Evolutionary conservation across 2,797 vertebrate genomes (phyloP), one percentile per base, ranked within the genome.

Genomic region (Hephaestus fuliginosus): DNA sequence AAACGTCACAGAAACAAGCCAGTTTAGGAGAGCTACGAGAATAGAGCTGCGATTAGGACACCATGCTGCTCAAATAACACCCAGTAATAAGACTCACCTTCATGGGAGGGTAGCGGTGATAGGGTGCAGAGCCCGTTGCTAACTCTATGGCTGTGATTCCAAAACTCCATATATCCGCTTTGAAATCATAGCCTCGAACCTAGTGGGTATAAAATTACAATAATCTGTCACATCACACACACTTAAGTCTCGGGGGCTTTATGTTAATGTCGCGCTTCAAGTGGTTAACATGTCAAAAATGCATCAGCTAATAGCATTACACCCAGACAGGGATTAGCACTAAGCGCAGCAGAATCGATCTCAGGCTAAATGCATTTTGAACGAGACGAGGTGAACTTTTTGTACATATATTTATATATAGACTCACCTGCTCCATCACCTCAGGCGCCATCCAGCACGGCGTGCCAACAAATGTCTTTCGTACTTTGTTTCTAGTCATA

Each of bases 371-470:
- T 18, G 39, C 39, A 53, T 70, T 61, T 60, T 1, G 9, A 43
- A 41, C 49, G 11, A 44, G 7, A 22, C 13, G 30, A 3, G 25
- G 25, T 28, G 14, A 20, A 55, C 17, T 51, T 14, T 33, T 14
- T n/a, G n/a, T 25, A 25, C 25, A 25, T 25, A 25, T 25, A 25
- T 25, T 25, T 11, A 13, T 5, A 66, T 14, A 51, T 2, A 46
- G 51, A 86, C 89, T 91, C 92, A 98, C 98, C 97, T 99, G 98
- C 88, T 99, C 98, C 98, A 99, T 99, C 87, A 99, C 98, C 95
- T 99, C 98, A 46, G 98, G 98, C 14, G 98, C 98, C 98, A 99
- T 99, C 98, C 98, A 99, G 91, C 98, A 99, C 0, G 98, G 98
- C 66, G 98, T 99, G 52, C 98, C 98, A 76, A 99, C 98, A 94